These are phyloP conservation scores for Apamea epomidion DNA, from an alignment of 2,888 invertebrate species.

Conservation along the genomic window DNA sequence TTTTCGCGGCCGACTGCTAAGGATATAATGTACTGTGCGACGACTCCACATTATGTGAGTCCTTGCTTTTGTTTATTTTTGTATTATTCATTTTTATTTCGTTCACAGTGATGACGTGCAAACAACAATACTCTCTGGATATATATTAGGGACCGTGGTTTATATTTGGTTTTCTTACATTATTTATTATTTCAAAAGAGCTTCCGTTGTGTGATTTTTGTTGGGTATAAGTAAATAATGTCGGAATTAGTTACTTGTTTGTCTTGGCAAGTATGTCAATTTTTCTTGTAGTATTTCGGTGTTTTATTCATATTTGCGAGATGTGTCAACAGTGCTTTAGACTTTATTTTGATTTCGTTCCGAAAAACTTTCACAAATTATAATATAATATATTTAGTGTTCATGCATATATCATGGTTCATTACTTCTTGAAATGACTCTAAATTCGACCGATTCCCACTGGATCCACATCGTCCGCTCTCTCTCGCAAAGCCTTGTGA, in stretches of 20 bases:
- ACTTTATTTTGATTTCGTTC: background rate
- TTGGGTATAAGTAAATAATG: slow-evolving; percentile 59
- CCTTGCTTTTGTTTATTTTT: slow-evolving; percentile 78
- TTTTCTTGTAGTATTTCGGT: slow-evolving; percentile 21
- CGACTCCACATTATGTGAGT: slow-evolving; percentile 78
- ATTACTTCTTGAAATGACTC: background rate
- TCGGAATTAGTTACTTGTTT: slow-evolving; percentile 54
- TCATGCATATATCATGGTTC: too few relatives aligned
- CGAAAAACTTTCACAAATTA: background rate
- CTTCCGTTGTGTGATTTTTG: slow-evolving; percentile 62
- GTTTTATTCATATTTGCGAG: background rate
- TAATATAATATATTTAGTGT: too few relatives aligned
- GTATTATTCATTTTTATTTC: slow-evolving; percentile 75
- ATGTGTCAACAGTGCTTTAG: slow-evolving; percentile 4
- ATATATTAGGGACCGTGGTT: slow-evolving; percentile 50
- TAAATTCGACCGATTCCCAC: too few relatives aligned
- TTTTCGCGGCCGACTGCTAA: slow-evolving; percentile 66
- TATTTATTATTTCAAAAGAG: slow-evolving; percentile 63
- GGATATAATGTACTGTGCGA: slow-evolving; percentile 77
- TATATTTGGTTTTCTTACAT: slow-evolving; percentile 63
- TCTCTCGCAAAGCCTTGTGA: background rate
- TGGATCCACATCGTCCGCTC: background rate
- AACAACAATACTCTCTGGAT: slow-evolving; percentile 68
- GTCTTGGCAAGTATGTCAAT: slow-evolving; percentile 29
- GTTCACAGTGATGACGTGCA: slow-evolving; percentile 69